phyloP scores from a whole-genome alignment of 2,113 vertebrate genomes.

The Sciurus niger region DNA sequence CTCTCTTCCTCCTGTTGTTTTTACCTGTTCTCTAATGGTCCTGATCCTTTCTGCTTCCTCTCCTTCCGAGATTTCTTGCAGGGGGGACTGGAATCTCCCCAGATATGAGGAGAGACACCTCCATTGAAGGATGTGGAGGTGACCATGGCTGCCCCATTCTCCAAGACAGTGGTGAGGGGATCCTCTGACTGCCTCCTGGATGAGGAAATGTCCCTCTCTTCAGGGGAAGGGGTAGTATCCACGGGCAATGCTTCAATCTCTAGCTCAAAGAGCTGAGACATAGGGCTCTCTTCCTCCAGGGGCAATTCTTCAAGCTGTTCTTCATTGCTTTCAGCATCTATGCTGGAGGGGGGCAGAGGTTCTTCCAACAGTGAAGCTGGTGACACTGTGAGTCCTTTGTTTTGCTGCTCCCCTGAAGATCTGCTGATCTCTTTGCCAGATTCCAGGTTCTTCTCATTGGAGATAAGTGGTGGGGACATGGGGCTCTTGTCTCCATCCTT shows the following conservation, averaged over 20 bases:
- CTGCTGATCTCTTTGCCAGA: background rate
- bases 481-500: slow-evolving; percentile 65
- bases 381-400: slow-evolving; percentile 24
- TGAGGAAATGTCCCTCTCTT: slow-evolving; percentile 73
- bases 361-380: slow-evolving; percentile 36
- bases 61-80: slow-evolving; percentile 80
- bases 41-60: slow-evolving; percentile 82
- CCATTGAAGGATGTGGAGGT: slow-evolving; percentile 84
- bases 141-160: slow-evolving; percentile 81
- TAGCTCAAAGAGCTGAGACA: slow-evolving; percentile 78
- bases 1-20: background rate
- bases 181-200: slow-evolving; percentile 72
- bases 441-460: slow-evolving; percentile 58
- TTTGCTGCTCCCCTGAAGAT: slow-evolving; percentile 26
- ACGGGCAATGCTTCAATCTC: slow-evolving; percentile 78
- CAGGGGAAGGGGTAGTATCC: slow-evolving; percentile 77
- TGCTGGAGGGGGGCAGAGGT: background rate
- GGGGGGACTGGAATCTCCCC: slow-evolving; percentile 66
- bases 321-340: slow-evolving; percentile 52
- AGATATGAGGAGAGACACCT: slow-evolving; percentile 80
- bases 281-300: slow-evolving; percentile 68
- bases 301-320: slow-evolving; percentile 56
- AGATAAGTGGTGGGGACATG: background rate
- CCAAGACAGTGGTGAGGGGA: slow-evolving; percentile 84
- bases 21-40: slow-evolving; percentile 77